Percentiles rank a stretch among this genome's conserved stretches.
Evolutionary conservation across 2,888 invertebrate genomes (phyloP).

Genomic region (Deilephila porcellus): DNA sequence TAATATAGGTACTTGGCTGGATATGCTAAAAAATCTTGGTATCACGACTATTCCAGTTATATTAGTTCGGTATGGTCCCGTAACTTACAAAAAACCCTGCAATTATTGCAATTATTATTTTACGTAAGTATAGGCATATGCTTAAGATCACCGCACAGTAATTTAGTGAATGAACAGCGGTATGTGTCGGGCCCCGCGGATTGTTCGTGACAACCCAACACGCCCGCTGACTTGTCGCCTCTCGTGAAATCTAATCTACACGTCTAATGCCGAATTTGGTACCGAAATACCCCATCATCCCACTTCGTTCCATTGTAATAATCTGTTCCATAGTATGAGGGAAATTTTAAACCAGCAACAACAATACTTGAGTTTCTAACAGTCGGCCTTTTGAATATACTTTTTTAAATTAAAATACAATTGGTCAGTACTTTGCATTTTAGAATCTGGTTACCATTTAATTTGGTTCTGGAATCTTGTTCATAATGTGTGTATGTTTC

Average conservation of each 20-base stretch:
- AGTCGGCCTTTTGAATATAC: neutral
- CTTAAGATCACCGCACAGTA: constrained; percentile 32
- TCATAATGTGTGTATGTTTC: too few species aligned
- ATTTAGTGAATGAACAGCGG: constrained; percentile 36
- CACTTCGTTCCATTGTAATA: constrained; percentile 22
- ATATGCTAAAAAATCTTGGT: too few species aligned
- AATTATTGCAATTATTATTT: neutral
- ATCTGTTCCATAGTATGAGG: constrained; percentile 13
- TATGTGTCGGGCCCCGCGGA: constrained; percentile 47
- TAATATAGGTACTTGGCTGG: too few species aligned
- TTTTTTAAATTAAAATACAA: neutral
- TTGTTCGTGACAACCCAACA: constrained; percentile 65
- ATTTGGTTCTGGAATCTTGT: too few species aligned
- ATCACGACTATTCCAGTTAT: too few species aligned
- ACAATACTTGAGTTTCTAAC: neutral
- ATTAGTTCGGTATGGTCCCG: too few species aligned
- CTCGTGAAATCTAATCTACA: constrained; percentile 63
- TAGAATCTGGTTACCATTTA: neutral
- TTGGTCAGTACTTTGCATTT: neutral
- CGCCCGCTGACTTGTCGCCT: constrained; percentile 64
- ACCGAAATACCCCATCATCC: constrained; percentile 32
- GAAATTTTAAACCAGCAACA: neutral
- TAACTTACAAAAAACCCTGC: too few species aligned
- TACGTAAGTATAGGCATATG: neutral
- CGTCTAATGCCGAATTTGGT: constrained; percentile 35